A percentile compares a stretch with the other conserved stretches of the same genome.
These are phyloP conservation scores for Ennomos quercinarius DNA, from an alignment of 2,888 invertebrate species.

Conservation along the genomic window DNA sequence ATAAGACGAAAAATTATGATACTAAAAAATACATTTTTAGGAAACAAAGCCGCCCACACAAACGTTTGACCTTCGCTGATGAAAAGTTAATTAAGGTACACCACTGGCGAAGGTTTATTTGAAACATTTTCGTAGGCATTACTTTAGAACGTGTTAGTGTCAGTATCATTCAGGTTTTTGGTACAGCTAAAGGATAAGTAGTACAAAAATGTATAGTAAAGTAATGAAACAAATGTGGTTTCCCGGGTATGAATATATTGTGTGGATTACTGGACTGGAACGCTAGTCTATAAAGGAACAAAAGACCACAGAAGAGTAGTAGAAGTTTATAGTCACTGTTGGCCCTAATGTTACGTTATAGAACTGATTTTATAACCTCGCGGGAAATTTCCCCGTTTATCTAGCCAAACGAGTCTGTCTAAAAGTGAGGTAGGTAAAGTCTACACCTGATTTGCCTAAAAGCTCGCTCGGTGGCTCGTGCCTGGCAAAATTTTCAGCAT, in stretches of 20 bases:
- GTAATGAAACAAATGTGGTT: too few relatives aligned
- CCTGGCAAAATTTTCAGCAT: slow-evolving; percentile 17
- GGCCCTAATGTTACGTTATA: neutral
- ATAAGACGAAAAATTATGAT: slow-evolving; percentile 1
- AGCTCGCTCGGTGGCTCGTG: slow-evolving; percentile 31
- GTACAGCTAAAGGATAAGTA: too few relatives aligned
- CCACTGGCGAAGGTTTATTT: slow-evolving; percentile 11
- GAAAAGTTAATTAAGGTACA: slow-evolving; percentile 32
- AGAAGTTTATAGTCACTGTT: too few relatives aligned
- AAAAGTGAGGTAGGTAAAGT: slow-evolving; percentile 35
- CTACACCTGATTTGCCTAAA: slow-evolving; percentile 44
- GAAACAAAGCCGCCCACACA: slow-evolving; percentile 20
- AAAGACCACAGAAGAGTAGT: too few relatives aligned
- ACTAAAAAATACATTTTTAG: slow-evolving; percentile 17
- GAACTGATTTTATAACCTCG: slow-evolving; percentile 38
- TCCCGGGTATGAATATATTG: too few relatives aligned
- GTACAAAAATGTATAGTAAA: too few relatives aligned
- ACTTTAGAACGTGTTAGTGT: neutral
- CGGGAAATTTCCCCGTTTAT: slow-evolving; percentile 36
- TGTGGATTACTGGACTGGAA: too few relatives aligned
- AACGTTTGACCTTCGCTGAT: slow-evolving; percentile 21
- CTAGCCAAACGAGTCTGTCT: slow-evolving; percentile 34
- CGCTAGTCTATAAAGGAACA: too few relatives aligned
- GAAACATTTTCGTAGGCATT: slow-evolving; percentile 11
- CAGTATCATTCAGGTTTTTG: too few relatives aligned